phyloP scores from a whole-genome alignment of 64 coral and sea anemone species.

The Montipora efflorescens region DNA sequence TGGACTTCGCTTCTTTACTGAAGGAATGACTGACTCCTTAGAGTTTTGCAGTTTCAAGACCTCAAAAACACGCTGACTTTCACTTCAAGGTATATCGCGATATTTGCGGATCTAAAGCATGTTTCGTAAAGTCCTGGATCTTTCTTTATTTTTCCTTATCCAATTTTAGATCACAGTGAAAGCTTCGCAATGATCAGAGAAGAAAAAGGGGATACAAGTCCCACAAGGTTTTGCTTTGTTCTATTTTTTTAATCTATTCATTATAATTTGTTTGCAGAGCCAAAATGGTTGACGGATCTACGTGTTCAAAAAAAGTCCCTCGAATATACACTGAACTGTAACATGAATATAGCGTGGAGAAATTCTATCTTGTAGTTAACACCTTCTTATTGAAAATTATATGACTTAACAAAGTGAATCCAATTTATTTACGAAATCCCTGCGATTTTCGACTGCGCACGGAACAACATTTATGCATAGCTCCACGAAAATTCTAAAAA shows the following conservation, averaged over 20 bases:
- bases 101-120: not conserved
- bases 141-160: too few species aligned
- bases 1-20: too few species aligned
- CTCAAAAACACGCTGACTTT: too few species aligned
- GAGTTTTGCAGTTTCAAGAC: too few species aligned
- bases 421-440: not conserved
- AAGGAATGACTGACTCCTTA: too few species aligned
- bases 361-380: not conserved
- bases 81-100: too few species aligned
- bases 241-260: not conserved
- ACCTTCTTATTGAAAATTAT: not conserved
- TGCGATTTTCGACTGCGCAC: not conserved
- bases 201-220: too few species aligned
- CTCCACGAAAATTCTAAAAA: not conserved
- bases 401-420: not conserved
- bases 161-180: too few species aligned
- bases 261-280: not conserved
- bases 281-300: not conserved
- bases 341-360: not conserved
- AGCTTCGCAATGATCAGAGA: too few species aligned
- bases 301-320: not conserved
- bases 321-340: not conserved
- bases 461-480: not conserved
- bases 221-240: too few species aligned
- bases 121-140: not conserved